Conservation (phyloP, 2,888 invertebrate genomes). For the Cataglyphis altisquamis region DNA sequence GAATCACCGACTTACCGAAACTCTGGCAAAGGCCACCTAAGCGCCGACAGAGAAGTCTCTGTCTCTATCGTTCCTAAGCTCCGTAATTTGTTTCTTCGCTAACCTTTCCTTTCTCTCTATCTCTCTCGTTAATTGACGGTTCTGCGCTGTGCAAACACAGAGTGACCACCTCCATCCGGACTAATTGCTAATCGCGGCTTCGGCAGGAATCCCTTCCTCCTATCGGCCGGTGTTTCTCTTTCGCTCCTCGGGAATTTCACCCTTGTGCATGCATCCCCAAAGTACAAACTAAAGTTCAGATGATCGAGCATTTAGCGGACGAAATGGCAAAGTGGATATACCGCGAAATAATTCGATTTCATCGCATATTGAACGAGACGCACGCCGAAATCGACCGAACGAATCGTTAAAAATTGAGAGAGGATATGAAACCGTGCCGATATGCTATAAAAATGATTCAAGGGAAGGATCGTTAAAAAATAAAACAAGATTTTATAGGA, state of each 20-base stretch:
- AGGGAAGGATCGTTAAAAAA: neutral
- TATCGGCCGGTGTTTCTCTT: slow-evolving; percentile 53
- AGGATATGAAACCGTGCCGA: neutral
- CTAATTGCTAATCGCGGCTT: slow-evolving; percentile 80
- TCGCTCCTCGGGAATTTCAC: slow-evolving; percentile 26
- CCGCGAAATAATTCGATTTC: slow-evolving; percentile 42
- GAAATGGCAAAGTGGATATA: slow-evolving; percentile 5
- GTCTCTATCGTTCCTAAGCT: slow-evolving; percentile 27
- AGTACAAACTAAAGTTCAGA: slow-evolving; percentile 37
- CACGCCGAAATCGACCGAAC: slow-evolving; percentile 6
- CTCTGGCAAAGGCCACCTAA: slow-evolving; percentile 71
- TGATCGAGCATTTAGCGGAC: slow-evolving; percentile 30
- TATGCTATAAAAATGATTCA: neutral
- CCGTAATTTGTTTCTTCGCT: slow-evolving; percentile 19
- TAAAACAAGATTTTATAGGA: neutral
- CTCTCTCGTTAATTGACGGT: slow-evolving; percentile 73
- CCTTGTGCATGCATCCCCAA: slow-evolving; percentile 27
- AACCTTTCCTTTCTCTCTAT: slow-evolving; percentile 26
- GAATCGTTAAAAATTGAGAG: slow-evolving; percentile 30
- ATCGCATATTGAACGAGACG: slow-evolving; percentile 22
- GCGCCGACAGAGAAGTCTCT: slow-evolving; percentile 58
- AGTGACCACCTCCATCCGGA: slow-evolving; percentile 68
- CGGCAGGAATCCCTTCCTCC: slow-evolving; percentile 52
- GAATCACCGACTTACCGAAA: slow-evolving; percentile 72
- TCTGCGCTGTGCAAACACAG: slow-evolving; percentile 77